These are phyloP conservation scores for Echeneis naucrates DNA, from an alignment of 2,797 vertebrate species.

Conservation along the genomic window DNA sequence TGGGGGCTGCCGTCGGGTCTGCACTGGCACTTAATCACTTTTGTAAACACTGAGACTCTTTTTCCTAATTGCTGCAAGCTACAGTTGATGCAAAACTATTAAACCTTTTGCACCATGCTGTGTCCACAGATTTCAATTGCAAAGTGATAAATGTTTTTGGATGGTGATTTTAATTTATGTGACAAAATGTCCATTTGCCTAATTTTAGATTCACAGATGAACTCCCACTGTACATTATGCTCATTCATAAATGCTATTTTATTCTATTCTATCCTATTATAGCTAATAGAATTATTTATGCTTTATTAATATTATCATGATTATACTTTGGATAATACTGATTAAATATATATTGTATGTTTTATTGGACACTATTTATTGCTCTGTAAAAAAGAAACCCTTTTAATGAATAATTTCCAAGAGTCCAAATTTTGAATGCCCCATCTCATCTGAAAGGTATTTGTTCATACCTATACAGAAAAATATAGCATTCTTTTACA, in stretches of 20 bases:
- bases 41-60: constrained; percentile 50
- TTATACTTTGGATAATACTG: not conserved
- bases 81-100: constrained; percentile 31
- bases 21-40: constrained; percentile 50
- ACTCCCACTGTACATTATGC: not conserved
- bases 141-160: constrained; percentile 6
- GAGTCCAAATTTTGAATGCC: not conserved
- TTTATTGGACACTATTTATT: constrained; percentile 1
- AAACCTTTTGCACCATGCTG: constrained; percentile 12
- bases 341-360: not conserved
- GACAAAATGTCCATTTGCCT: not conserved
- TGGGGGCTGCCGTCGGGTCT: constrained; percentile 56
- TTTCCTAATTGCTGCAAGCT: constrained; percentile 51
- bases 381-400: not conserved
- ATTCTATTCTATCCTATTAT: too few relatives aligned
- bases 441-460: not conserved
- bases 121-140: constrained; percentile 6
- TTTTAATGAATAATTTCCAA: not conserved
- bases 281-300: not conserved
- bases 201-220: not conserved
- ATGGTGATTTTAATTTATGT: not conserved
- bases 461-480: not conserved
- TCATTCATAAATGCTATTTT: not conserved
- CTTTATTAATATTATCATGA: not conserved
- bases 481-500: not conserved